phyloP scores from a whole-genome alignment of 2,888 invertebrate genomes.

The Pheosia gnoma region DNA sequence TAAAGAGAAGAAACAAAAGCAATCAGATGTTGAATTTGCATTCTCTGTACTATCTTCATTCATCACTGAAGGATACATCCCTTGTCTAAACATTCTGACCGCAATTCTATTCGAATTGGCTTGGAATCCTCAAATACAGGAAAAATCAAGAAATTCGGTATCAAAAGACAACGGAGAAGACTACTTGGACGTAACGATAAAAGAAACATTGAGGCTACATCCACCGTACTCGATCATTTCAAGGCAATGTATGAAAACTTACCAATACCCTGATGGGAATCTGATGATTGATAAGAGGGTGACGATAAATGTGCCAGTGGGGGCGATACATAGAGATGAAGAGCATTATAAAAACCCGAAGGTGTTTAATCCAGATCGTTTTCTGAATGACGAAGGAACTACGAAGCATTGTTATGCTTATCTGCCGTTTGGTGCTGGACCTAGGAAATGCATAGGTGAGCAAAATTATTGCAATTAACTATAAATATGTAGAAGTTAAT shows the following conservation, averaged over 20 bases:
- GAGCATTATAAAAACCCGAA: conserved; percentile 61
- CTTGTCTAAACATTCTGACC: conserved; percentile 64
- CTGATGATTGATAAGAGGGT: conserved; percentile 67
- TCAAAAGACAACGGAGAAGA: conserved; percentile 51
- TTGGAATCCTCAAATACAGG: conserved; percentile 57
- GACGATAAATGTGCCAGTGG: conserved; percentile 68
- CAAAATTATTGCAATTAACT: too few relatives aligned
- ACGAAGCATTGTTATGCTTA: conserved; percentile 56
- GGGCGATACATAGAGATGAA: conserved; percentile 66
- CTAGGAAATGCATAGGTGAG: conserved; percentile 77
- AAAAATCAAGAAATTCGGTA: conserved; percentile 54
- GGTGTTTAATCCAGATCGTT: conserved; percentile 69
- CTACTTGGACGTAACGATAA: conserved; percentile 65
- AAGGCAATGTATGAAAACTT: conserved; percentile 68
- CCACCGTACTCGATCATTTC: conserved; percentile 69
- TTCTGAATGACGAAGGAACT: conserved; percentile 51
- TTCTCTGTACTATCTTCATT: conserved; percentile 63
- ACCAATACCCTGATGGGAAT: conserved; percentile 63
- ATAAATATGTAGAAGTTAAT: too few relatives aligned
- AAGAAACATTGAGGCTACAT: conserved; percentile 72
- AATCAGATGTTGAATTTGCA: conserved; percentile 57
- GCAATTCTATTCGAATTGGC: conserved; percentile 68
- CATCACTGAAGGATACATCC: conserved; percentile 72
- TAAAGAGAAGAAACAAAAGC: conserved; percentile 49
- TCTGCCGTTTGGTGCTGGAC: conserved; percentile 75